Evolutionary conservation across 2,797 vertebrate species (phyloP).

Genomic region (Coranthus polyacanthus): DNA sequence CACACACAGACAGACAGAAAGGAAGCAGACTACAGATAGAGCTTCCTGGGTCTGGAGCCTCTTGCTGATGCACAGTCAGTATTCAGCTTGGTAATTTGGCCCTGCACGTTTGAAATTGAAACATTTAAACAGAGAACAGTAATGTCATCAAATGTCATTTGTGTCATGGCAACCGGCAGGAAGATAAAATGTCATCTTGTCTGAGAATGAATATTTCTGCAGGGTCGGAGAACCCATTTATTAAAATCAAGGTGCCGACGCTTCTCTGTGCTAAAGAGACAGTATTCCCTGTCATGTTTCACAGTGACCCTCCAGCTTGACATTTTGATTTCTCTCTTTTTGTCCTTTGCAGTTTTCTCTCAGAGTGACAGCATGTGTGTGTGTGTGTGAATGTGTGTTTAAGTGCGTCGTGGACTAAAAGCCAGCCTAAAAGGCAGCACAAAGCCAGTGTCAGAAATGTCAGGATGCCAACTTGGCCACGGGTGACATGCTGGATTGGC

Average conservation of each 20-base stretch:
- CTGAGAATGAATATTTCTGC: constrained; percentile 66
- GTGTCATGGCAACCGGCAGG: constrained; percentile 57
- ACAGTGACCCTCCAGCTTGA: constrained; percentile 65
- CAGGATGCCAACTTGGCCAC: constrained; percentile 24
- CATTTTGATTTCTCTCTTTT: constrained; percentile 71
- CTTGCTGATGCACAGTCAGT: constrained; percentile 19
- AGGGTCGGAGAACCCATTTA: constrained; percentile 67
- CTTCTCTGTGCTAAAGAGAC: constrained; percentile 45
- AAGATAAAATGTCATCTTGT: constrained; percentile 72
- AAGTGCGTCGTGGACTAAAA: constrained; percentile 29
- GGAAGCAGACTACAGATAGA: too few relatives aligned
- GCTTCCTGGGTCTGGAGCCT: too few relatives aligned
- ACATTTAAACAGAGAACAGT: constrained; percentile 67
- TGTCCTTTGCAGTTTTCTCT: constrained; percentile 64
- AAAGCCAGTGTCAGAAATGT: constrained; percentile 43
- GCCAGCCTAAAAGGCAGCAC: constrained; percentile 42
- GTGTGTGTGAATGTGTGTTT: constrained; percentile 18
- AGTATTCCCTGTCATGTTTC: constrained; percentile 66
- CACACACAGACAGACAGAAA: too few relatives aligned
- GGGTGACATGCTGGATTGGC: constrained; percentile 28
- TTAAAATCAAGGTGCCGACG: constrained; percentile 48
- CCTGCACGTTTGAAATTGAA: constrained; percentile 49
- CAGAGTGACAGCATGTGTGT: constrained; percentile 35
- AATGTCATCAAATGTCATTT: constrained; percentile 71
- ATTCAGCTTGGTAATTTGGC: constrained; percentile 45